These are phyloP conservation scores for Stegodyphus dumicola DNA, from an alignment of 1,140 invertebrate species.

Conservation along the genomic window DNA sequence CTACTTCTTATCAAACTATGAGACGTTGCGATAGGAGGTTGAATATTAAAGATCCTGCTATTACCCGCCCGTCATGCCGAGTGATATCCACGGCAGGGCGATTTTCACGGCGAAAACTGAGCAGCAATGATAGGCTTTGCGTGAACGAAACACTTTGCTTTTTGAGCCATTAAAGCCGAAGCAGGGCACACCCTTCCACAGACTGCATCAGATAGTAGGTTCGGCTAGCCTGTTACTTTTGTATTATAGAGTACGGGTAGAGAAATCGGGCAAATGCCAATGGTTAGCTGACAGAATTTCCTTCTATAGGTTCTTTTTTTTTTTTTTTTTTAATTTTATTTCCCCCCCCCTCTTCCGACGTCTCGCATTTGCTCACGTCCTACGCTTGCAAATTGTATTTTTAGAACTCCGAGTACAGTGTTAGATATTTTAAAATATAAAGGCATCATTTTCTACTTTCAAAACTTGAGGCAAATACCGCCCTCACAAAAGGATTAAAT, in stretches of 20 bases:
- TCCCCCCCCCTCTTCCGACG: no score
- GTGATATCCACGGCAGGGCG: constrained; percentile 19
- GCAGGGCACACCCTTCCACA: constrained; percentile 44
- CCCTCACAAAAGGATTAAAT: no score
- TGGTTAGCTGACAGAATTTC: neutral
- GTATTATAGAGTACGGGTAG: constrained; percentile 49
- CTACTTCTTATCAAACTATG: constrained; percentile 49
- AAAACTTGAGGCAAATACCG: no score
- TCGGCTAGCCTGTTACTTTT: constrained; percentile 54
- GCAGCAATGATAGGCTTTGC: constrained; percentile 48
- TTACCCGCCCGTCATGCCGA: neutral
- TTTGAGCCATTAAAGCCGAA: constrained; percentile 24
- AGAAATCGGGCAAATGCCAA: constrained; percentile 48
- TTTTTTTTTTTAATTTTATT: no score
- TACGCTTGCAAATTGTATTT: no score
- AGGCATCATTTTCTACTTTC: no score
- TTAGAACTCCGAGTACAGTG: no score
- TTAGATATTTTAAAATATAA: no score
- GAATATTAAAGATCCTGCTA: constrained; percentile 47
- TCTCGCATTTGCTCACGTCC: no score
- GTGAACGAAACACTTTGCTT: constrained; percentile 46
- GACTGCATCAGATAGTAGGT: constrained; percentile 18
- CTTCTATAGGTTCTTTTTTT: no score
- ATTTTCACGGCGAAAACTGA: constrained; percentile 23
- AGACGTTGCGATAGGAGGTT: constrained; percentile 3